Conservation (phyloP, 2,888 invertebrate species). For the Tribolium freemani region DNA sequence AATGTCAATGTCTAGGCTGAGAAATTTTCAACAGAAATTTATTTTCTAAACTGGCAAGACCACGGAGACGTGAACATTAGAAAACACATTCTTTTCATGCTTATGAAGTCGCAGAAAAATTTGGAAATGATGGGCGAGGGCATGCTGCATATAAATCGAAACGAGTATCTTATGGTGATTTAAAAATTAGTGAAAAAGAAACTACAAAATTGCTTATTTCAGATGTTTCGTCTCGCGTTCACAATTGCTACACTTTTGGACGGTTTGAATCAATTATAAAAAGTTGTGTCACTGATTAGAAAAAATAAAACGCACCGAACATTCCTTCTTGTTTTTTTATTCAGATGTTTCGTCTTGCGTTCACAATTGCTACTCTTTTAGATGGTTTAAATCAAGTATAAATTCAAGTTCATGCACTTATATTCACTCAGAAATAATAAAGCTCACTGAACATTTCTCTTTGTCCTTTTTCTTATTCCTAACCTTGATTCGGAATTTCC, state of each 20-base stretch:
- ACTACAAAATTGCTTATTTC: not conserved
- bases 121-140: slow-evolving; percentile 8
- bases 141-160: slow-evolving; percentile 22
- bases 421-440: not conserved
- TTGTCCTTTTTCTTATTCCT: no score
- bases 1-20: slow-evolving; percentile 23
- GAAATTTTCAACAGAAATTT: slow-evolving; percentile 5
- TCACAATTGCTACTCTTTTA: slow-evolving; percentile 6
- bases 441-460: not conserved
- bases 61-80: not conserved
- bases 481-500: no score
- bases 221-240: not conserved
- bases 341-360: slow-evolving; percentile 7
- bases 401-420: not conserved
- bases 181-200: not conserved
- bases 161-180: slow-evolving; percentile 4
- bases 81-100: slow-evolving; percentile 24
- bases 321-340: no score
- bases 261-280: slow-evolving; percentile 1
- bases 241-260: not conserved
- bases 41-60: slow-evolving; percentile 7
- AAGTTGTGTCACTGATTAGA: not conserved
- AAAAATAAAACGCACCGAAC: not conserved
- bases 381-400: slow-evolving; percentile 8
- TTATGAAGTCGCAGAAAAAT: slow-evolving; percentile 13